phyloP scores from a whole-genome alignment of 2,797 vertebrate species.

The Chrosomus eos region DNA sequence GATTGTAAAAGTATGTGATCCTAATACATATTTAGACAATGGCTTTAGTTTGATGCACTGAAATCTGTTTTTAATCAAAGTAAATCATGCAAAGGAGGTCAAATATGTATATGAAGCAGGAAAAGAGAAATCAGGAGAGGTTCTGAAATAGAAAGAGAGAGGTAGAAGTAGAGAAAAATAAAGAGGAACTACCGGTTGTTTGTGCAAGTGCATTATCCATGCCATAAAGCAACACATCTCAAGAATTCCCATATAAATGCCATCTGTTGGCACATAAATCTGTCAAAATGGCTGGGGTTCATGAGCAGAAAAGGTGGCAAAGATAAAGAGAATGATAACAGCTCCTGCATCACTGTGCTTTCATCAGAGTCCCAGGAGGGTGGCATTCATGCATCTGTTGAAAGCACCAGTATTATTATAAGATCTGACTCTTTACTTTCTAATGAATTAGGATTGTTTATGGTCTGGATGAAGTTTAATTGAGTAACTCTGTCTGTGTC shows the following conservation, averaged over 20 bases:
- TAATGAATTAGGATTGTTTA: conserved; percentile 66
- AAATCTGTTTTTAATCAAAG: conserved; percentile 23
- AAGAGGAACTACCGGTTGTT: conserved; percentile 79
- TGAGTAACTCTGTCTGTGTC: conserved; percentile 69
- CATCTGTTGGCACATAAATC: conserved; percentile 97
- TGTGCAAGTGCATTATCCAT: conserved; percentile 98
- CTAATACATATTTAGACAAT: neutral
- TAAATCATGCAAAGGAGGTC: neutral
- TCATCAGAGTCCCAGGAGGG: conserved; percentile 57
- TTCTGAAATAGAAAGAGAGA: conserved; percentile 60
- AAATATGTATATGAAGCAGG: conserved; percentile 36
- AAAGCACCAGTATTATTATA: conserved; percentile 34
- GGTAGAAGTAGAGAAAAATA: conserved; percentile 51
- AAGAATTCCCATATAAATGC: conserved; percentile 93
- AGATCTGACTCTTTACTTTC: conserved; percentile 42
- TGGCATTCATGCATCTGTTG: conserved; percentile 33
- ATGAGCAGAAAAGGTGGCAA: conserved; percentile 73
- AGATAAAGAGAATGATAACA: conserved; percentile 81
- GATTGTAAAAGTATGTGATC: neutral
- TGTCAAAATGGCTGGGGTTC: conserved; percentile 83
- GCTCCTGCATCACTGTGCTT: conserved; percentile 62
- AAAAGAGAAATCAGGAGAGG: conserved; percentile 55
- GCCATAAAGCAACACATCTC: conserved; percentile 96
- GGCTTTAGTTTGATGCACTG: neutral
- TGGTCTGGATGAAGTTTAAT: conserved; percentile 70